Base-by-base conservation (phyloP, 2,797 vertebrate genomes). In the Corythornis leucogaster region DNA sequence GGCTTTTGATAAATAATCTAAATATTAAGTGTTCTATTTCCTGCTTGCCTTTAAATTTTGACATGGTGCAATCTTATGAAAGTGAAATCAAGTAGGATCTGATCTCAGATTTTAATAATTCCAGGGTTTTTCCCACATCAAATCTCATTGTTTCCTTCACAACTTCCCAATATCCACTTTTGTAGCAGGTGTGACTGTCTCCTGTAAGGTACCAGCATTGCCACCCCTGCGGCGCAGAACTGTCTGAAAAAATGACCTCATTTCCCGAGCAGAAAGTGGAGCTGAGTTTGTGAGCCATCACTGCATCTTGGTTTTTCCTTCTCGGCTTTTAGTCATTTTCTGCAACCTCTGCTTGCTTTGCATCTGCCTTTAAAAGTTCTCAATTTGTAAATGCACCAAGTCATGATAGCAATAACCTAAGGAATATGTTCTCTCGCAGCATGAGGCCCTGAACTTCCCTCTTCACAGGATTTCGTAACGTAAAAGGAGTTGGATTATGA, bases 401-500 rank as follows among this genome's bases (percentile, higher is more conserved):
- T 68, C 69, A 35, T 43, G 63, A 61, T 55, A 67, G 26, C 33
- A 73, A 26, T 75, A 75, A 82, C 68, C 50, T 58, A 63, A 90
- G 30, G 71, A 73, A n/a, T 66, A 46, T 20, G 51, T 89, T 75
- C 38, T 48, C 40, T 81, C 10, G 4, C 63, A 91, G 63, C 42
- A 64, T 3, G 14, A 63, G 63, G 51, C 12, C 18, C 61, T 31
- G 11, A 91, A 76, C 38, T 73, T 63, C 38, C 77, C 59, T 83
- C 59, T 79, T 94, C 38, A 33, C 15, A 35, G 30, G 68, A 46
- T 83, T 95, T 69, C 40, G 40, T 80, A 78, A 78, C 51, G 54
- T 80, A 75, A 87, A 92, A 92, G 53, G 55, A 48, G 13, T 10
- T 80, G 40, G 26, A 86, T 82, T 93, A 67, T 74, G 59, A 67